Base-by-base conservation (phyloP, 2,113 vertebrate genomes). In the Alaudala cheleensis region DNA sequence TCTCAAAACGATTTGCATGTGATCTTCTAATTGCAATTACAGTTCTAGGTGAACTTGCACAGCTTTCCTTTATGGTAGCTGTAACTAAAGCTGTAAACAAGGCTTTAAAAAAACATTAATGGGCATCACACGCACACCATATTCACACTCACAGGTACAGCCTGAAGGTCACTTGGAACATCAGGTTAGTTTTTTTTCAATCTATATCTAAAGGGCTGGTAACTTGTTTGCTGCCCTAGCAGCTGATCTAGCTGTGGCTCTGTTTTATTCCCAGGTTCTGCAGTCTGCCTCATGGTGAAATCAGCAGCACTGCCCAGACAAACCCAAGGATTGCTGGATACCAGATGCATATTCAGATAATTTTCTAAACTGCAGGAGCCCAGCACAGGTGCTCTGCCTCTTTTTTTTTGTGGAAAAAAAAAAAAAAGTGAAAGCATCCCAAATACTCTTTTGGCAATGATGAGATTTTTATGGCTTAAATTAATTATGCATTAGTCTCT, bases 91-190 rank as follows among this genome's bases (percentile, higher is more conserved):
- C 37, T 37, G 37, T 37, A 37, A 78, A 53, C 12, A 73, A 70
- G 47, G 40, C 62, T 90, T 90, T 65, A 58, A 87, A 86, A 76
- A 95, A 86, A 81, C 17, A 77, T 96, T 93, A 92, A 81, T 73
- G 62, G 90, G 54, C 37, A 90, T 57, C 45, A 57, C 16, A 26
- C 39, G 67, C 33, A 34, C 4, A 1, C 42, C 37, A 5, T 25
- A 34, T 29, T 11, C 14, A 40, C 31, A 42, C 45, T 39, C 56
- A 15, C 9, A 74, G 37, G 39, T 49, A 34, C 37, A 89, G 51
- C 60, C 90, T 94, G 92, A 92, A 96, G 96, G 95, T 93, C 58
- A 74, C 40, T 70, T 49, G 24, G 53, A 83, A 78, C 34, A 78
- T 10, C 18, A 31, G 10, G 16, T 29, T 79, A 72, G 31, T 5